Evolutionary conservation across 2,888 invertebrate genomes (phyloP).

Genomic region (Eilema caniola): DNA sequence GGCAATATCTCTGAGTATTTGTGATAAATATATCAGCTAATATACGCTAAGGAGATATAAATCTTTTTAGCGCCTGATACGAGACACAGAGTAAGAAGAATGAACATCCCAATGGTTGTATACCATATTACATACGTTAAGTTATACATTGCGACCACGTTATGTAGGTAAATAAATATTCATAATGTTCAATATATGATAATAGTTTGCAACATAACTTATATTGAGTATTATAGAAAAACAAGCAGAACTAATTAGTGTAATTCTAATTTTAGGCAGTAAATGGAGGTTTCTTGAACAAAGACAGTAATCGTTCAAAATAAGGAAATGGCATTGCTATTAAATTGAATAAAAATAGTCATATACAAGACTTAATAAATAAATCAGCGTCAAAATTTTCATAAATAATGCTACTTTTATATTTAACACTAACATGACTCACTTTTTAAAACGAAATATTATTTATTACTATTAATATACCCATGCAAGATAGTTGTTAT

Average conservation of each 20-base stretch:
- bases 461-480: no score
- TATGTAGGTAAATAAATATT: neutral
- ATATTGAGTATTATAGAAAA: no score
- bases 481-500: no score
- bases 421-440: no score
- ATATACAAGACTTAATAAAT: no score
- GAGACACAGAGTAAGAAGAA: constrained; percentile 36
- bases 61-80: constrained; percentile 71
- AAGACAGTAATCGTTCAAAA: neutral
- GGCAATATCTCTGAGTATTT: constrained; percentile 79
- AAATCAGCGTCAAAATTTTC: no score
- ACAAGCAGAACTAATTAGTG: no score
- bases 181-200: neutral
- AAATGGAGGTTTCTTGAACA: no score
- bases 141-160: neutral
- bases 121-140: neutral
- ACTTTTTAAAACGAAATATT: no score
- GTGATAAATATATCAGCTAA: constrained; percentile 84
- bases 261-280: no score
- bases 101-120: constrained; percentile 37
- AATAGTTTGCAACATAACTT: neutral
- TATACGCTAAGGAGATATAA: constrained; percentile 80
- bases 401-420: no score
- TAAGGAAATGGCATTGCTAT: neutral
- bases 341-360: neutral